A percentile compares a stretch with the other conserved stretches of the same genome.
Conservation (phyloP, 2,888 invertebrate species). For the Leptopilina drosophilae region DNA sequence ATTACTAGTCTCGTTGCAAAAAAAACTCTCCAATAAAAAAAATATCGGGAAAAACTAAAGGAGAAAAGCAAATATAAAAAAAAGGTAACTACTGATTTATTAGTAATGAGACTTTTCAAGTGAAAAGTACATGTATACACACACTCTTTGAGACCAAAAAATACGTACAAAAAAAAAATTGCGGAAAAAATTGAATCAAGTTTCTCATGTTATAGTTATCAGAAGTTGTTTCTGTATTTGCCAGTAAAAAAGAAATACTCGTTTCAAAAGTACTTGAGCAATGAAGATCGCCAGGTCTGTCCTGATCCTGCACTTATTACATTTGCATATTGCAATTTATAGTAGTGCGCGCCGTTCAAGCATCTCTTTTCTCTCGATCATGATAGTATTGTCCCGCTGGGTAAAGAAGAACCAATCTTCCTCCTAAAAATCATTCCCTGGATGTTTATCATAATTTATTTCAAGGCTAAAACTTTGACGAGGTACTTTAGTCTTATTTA, state of each 20-base stretch:
- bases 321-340: constrained; percentile 72
- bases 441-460: constrained; percentile 40
- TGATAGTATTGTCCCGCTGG: constrained; percentile 65
- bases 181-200: constrained; percentile 8
- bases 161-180: neutral
- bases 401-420: constrained; percentile 43
- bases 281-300: constrained; percentile 47
- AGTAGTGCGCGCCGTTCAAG: constrained; percentile 54
- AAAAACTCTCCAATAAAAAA: neutral
- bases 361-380: constrained; percentile 63
- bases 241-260: constrained; percentile 20
- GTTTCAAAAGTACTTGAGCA: constrained; percentile 21
- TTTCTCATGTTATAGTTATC: constrained; percentile 22
- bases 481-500: constrained; percentile 20
- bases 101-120: constrained; percentile 25
- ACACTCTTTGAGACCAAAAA: neutral
- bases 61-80: constrained; percentile 8
- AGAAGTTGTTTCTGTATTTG: constrained; percentile 38
- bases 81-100: neutral
- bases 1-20: neutral
- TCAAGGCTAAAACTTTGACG: constrained; percentile 40
- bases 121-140: neutral
- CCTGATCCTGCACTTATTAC: constrained; percentile 63
- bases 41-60: neutral
- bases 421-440: constrained; percentile 16